A percentile compares a stretch with the other conserved stretches of the same genome.
Conservation (phyloP, 2,797 vertebrate genomes). For the Myripristis jacobus region DNA sequence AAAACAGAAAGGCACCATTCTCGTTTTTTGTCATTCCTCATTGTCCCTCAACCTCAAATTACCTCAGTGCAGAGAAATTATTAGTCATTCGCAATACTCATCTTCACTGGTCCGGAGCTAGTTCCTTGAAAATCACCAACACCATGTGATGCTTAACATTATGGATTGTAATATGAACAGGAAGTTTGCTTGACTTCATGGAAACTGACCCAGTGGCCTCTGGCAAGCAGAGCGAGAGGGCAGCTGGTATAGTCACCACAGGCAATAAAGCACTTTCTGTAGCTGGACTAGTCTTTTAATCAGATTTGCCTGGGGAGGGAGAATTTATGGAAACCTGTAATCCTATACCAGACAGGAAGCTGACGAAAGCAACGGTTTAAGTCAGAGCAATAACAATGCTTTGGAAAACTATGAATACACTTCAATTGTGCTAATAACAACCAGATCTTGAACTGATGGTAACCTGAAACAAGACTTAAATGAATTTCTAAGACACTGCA, state of each 20-base stretch:
- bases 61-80: constrained; percentile 8
- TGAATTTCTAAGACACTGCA: neutral
- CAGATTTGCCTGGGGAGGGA: constrained; percentile 10
- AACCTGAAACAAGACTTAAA: neutral
- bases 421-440: neutral
- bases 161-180: constrained; percentile 20
- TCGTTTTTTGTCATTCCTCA: constrained; percentile 45
- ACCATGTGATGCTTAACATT: constrained; percentile 41
- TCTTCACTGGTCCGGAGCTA: constrained; percentile 18
- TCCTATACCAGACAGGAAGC: constrained; percentile 5
- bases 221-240: constrained; percentile 27
- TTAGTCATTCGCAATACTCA: constrained; percentile 40
- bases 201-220: constrained; percentile 47
- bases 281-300: constrained; percentile 22
- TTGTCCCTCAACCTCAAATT: constrained; percentile 30
- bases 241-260: constrained; percentile 53
- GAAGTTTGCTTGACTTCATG: constrained; percentile 66
- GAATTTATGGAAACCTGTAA: constrained; percentile 19
- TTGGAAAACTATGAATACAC: neutral
- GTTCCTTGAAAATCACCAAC: constrained; percentile 26
- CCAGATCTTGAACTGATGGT: neutral
- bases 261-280: constrained; percentile 28
- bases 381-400: neutral
- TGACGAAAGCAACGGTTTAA: neutral
- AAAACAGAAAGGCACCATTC: constrained; percentile 22